Evolutionary conservation across 2,888 invertebrate genomes (phyloP).

Genomic region (Drosophila histrio): DNA sequence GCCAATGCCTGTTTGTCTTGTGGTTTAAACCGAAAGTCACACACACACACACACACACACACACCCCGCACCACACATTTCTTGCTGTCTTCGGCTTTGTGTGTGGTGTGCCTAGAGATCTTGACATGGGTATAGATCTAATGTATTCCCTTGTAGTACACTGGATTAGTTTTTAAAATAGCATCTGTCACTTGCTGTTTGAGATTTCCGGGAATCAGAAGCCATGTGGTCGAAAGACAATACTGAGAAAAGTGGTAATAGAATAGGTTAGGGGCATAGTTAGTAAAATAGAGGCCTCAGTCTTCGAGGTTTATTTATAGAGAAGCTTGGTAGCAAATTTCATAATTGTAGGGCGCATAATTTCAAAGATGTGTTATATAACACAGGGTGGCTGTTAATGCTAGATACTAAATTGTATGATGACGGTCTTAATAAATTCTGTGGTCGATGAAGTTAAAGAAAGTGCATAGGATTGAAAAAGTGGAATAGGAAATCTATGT

Average conservation of each 20-base stretch:
- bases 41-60: constrained; percentile 5
- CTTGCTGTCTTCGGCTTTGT: not conserved
- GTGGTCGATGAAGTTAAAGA: no score
- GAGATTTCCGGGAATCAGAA: constrained; percentile 2
- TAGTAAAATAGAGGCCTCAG: no score
- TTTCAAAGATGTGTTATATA: no score
- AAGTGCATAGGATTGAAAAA: no score
- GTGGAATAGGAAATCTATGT: no score
- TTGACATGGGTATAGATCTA: constrained; percentile 49
- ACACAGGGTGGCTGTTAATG: no score
- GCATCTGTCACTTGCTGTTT: constrained; percentile 31
- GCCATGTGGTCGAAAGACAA: not conserved
- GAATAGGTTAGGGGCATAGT: no score
- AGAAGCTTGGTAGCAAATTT: not conserved
- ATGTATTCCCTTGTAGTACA: constrained; percentile 10
- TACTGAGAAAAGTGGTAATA: no score
- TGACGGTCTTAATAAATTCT: no score
- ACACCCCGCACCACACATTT: constrained; percentile 25
- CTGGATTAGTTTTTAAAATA: constrained; percentile 40
- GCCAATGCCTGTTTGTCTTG: constrained; percentile 55
- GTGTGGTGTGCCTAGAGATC: constrained; percentile 28
- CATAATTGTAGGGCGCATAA: not conserved
- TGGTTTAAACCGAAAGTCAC: constrained; percentile 52
- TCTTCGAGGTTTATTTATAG: not conserved
- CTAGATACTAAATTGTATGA: no score